A percentile compares a stretch with the other conserved stretches of the same genome.
Evolutionary conservation across 2,113 vertebrate species (phyloP).

Genomic region (Fulmarus glacialis): DNA sequence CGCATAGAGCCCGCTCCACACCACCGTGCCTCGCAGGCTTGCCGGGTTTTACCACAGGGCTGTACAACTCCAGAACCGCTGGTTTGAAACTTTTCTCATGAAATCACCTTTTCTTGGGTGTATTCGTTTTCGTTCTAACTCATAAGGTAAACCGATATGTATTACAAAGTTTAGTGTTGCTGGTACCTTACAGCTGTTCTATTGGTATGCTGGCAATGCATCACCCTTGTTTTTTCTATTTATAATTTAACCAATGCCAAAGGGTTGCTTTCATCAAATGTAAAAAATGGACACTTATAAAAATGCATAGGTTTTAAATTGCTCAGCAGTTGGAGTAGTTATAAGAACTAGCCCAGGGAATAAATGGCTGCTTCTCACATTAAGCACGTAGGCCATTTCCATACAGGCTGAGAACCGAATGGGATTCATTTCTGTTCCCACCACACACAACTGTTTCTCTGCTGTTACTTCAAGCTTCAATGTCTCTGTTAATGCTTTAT

Average conservation of each 20-base stretch:
- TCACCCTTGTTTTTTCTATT: neutral
- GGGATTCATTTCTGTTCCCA: constrained; percentile 30
- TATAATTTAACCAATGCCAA: constrained; percentile 51
- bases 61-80: neutral
- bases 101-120: neutral
- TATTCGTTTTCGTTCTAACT: neutral
- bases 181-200: neutral
- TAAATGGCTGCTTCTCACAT: constrained; percentile 32
- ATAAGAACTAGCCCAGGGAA: constrained; percentile 40
- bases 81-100: neutral
- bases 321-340: constrained; percentile 31
- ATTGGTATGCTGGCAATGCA: neutral
- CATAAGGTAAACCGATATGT: fast-evolving
- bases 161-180: neutral
- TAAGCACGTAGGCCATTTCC: constrained; percentile 11
- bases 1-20: neutral
- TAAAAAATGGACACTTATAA: constrained; percentile 58
- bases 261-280: constrained; percentile 54
- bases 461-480: constrained; percentile 25
- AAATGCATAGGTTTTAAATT: constrained; percentile 68
- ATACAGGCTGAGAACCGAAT: neutral
- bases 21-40: fast-evolving
- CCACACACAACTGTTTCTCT: neutral
- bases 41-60: neutral
- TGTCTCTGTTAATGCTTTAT: constrained; percentile 47